phyloP scores from a whole-genome alignment of 1,140 invertebrate genomes.

The Papilio machaon region DNA sequence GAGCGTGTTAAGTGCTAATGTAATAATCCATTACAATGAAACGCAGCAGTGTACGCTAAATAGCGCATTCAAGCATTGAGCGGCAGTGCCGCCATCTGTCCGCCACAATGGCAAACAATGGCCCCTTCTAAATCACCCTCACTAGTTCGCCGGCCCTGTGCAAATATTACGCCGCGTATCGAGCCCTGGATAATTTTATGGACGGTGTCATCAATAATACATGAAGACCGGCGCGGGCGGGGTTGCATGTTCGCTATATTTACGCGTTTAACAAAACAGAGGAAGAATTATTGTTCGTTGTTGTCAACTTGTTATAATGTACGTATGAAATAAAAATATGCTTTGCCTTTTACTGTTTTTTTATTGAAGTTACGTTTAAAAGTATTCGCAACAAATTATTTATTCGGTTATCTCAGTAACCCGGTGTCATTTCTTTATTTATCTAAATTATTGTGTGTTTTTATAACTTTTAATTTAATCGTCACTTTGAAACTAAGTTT shows the following conservation, averaged over 20 bases:
- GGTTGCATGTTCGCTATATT: neutral
- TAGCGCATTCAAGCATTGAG: slow-evolving; percentile 76
- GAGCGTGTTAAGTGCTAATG: slow-evolving; percentile 80
- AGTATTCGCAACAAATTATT: no score
- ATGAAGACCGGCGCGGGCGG: slow-evolving; percentile 31
- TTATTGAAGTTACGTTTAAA: neutral
- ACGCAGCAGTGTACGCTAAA: slow-evolving; percentile 74
- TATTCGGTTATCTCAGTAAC: neutral
- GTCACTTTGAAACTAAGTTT: no score
- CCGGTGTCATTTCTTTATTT: no score
- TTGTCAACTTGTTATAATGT: neutral
- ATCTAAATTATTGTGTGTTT: no score
- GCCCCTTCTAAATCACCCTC: slow-evolving; percentile 75
- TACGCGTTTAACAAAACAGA: slow-evolving; percentile 27
- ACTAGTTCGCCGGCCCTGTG: slow-evolving; percentile 73
- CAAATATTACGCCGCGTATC: slow-evolving; percentile 69
- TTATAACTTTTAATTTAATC: no score
- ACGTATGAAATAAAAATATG: neutral
- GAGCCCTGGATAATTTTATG: slow-evolving; percentile 56
- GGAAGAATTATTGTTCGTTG: slow-evolving; percentile 16
- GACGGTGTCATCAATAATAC: slow-evolving; percentile 36
- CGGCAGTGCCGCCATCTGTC: slow-evolving; percentile 72
- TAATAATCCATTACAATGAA: slow-evolving; percentile 81
- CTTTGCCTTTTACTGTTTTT: neutral
- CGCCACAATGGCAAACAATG: slow-evolving; percentile 70